These are phyloP conservation scores for Anthonomus grandis DNA, from an alignment of 1,140 invertebrate species.

Conservation along the genomic window DNA sequence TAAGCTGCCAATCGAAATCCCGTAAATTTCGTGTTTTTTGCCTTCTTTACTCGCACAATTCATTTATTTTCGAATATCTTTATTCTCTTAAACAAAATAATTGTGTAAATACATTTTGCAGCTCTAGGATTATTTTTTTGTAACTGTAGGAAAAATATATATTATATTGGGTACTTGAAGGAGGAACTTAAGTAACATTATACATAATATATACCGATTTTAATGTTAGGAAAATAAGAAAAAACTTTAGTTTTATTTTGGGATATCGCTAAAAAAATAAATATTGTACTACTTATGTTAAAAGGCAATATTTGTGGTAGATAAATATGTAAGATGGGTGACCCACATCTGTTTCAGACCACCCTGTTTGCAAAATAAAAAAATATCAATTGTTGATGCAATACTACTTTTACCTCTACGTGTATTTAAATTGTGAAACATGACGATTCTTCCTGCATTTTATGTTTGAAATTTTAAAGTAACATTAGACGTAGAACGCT, in stretches of 20 bases:
- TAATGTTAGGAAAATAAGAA: slow-evolving; percentile 7
- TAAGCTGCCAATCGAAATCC: too few relatives aligned
- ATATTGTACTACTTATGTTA: slow-evolving; percentile 9
- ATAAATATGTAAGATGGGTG: too few relatives aligned
- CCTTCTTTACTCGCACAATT: slow-evolving; percentile 28
- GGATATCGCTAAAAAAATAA: slow-evolving; percentile 20
- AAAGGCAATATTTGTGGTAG: slow-evolving; percentile 24
- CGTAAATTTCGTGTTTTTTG: slow-evolving; percentile 23
- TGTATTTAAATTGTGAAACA: slow-evolving; percentile 1
- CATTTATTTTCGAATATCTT: slow-evolving; percentile 5
- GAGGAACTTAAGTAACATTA: slow-evolving; percentile 15
- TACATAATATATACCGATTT: slow-evolving; percentile 15
- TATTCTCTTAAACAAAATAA: neutral
- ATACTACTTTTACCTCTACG: slow-evolving; percentile 11
- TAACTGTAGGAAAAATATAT: slow-evolving; percentile 22
- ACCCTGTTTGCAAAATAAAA: slow-evolving; percentile 9
- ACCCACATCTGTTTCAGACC: too few relatives aligned
- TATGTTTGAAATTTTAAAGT: slow-evolving; percentile 18
- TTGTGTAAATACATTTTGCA: slow-evolving; percentile 28
- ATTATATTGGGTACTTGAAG: slow-evolving; percentile 26
- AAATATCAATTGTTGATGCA: slow-evolving; percentile 23
- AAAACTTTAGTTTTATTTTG: slow-evolving; percentile 29
- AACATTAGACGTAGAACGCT: slow-evolving; percentile 26
- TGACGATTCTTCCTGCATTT: slow-evolving; percentile 3
- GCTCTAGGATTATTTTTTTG: slow-evolving; percentile 25